Conservation (phyloP, 1,140 invertebrate species). For the Macrobrachium rosenbergii region DNA sequence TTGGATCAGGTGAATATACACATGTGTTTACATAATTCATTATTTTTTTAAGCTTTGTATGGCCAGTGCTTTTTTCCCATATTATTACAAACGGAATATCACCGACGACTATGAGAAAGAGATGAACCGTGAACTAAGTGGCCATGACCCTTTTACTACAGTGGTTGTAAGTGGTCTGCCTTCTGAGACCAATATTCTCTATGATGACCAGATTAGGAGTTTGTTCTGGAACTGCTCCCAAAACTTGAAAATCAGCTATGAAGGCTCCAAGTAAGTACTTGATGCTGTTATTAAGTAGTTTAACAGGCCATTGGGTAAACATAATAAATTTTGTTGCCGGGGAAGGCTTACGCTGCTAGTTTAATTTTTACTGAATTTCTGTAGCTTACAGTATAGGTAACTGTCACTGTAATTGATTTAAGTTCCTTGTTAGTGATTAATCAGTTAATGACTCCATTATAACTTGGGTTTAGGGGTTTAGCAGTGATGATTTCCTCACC, state of each 20-base stretch:
- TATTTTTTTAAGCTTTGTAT: slow-evolving; percentile 76
- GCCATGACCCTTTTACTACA: slow-evolving; percentile 81
- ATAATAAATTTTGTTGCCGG: no score
- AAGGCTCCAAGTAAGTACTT: slow-evolving; percentile 70
- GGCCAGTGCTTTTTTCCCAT: slow-evolving; percentile 90
- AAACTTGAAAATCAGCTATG: slow-evolving; percentile 69
- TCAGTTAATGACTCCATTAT: no score
- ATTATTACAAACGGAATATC: slow-evolving; percentile 81
- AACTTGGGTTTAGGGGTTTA: no score
- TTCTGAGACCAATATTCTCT: slow-evolving; percentile 79
- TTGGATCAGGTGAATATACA: no score
- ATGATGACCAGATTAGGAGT: slow-evolving; percentile 72
- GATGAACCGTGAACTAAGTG: slow-evolving; percentile 76
- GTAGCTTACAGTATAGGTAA: no score
- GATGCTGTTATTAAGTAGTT: no score
- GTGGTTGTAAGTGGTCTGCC: slow-evolving; percentile 83
- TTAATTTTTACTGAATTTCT: no score
- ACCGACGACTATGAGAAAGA: slow-evolving; percentile 75
- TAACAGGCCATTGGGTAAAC: no score
- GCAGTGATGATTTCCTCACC: no score
- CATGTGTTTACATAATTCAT: not conserved
- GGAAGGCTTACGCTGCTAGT: no score
- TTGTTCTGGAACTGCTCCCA: slow-evolving; percentile 69
- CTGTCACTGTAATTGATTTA: no score
- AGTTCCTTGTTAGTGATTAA: no score